Conservation (phyloP, 2,113 vertebrate species). For the Sterrhoptilus dennistouni region DNA sequence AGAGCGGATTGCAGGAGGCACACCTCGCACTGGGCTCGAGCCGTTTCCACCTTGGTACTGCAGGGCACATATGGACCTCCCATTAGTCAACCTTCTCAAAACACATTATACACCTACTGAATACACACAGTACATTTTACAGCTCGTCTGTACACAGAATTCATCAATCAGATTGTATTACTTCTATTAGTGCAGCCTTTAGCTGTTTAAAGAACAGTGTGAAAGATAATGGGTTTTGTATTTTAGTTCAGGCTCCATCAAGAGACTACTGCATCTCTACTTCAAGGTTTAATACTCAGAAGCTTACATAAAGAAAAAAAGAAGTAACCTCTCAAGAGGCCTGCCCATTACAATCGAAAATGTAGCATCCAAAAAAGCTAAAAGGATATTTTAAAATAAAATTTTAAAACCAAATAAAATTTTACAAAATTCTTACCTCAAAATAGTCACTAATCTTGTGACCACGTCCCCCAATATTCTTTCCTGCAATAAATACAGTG, state of each 20-base stretch:
- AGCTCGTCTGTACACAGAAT: neutral
- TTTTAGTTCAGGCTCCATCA: neutral
- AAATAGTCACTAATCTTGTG: constrained; percentile 99
- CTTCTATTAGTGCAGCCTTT: neutral
- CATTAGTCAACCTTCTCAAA: neutral
- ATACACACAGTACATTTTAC: neutral
- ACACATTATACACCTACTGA: neutral
- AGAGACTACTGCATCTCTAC: neutral
- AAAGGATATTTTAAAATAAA: neutral
- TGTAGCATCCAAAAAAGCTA: neutral
- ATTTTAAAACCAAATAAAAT: neutral
- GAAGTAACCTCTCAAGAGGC: neutral
- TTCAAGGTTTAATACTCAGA: neutral
- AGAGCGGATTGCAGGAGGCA: constrained; percentile 91
- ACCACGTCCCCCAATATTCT: constrained; percentile 87
- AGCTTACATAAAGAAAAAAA: neutral
- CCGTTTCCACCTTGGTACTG: constrained; percentile 98
- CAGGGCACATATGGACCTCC: neutral
- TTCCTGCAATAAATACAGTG: constrained; percentile 79
- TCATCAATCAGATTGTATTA: neutral
- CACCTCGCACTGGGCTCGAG: constrained; percentile 93
- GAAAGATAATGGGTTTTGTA: neutral
- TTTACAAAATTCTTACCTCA: constrained; percentile 84
- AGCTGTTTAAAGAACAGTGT: neutral
- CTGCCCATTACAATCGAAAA: neutral